Evolutionary conservation across 2,797 vertebrate genomes (phyloP).

Genomic region (Synaphobranchus kaupii): DNA sequence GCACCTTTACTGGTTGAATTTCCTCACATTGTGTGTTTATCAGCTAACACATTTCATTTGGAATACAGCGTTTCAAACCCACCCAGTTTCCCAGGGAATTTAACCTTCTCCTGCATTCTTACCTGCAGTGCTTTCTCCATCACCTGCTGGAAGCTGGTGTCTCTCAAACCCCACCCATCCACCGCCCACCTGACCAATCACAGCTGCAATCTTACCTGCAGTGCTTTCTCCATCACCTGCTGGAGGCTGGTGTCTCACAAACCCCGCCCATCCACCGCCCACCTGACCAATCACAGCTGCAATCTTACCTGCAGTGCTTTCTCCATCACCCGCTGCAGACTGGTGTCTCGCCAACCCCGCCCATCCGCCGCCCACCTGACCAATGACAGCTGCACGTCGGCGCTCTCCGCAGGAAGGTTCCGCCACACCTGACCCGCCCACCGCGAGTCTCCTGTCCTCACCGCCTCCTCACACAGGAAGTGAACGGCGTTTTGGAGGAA

Average conservation of each 20-base stretch:
- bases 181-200: slow-evolving; percentile 72
- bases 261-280: slow-evolving; percentile 58
- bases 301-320: slow-evolving; percentile 73
- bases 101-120: slow-evolving; percentile 38
- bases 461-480: slow-evolving; percentile 70
- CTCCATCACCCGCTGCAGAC: slow-evolving; percentile 57
- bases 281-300: slow-evolving; percentile 68
- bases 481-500: slow-evolving; percentile 71
- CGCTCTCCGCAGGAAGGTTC: slow-evolving; percentile 56
- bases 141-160: slow-evolving; percentile 46
- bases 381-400: slow-evolving; percentile 68
- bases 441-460: slow-evolving; percentile 39
- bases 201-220: slow-evolving; percentile 74
- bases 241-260: slow-evolving; percentile 44
- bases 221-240: slow-evolving; percentile 55
- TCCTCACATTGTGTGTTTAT: slow-evolving; percentile 55
- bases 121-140: slow-evolving; percentile 75
- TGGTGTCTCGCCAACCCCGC: slow-evolving; percentile 38
- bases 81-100: slow-evolving; percentile 22
- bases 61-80: slow-evolving; percentile 22
- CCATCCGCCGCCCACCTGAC: slow-evolving; percentile 68
- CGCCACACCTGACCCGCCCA: slow-evolving; percentile 62
- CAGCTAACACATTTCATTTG: slow-evolving; percentile 13
- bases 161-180: slow-evolving; percentile 47
- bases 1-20: slow-evolving; percentile 41